Conservation (phyloP, 2,797 vertebrate species). For the Acrocephalus scirpaceus region DNA sequence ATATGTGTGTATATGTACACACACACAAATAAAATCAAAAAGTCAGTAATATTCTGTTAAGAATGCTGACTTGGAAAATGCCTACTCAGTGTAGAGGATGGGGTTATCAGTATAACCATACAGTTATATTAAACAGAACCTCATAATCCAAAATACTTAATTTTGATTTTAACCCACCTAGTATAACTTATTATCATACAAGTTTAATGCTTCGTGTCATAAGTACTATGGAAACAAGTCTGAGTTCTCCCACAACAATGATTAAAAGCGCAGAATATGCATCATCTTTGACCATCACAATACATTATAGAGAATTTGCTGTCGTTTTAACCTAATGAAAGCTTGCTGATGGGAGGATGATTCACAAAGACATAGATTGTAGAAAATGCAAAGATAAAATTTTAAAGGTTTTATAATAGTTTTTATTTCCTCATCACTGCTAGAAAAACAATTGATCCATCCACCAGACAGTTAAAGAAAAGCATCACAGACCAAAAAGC, state of each 20-base stretch:
- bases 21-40: neutral
- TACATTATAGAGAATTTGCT: neutral
- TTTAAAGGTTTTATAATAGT: neutral
- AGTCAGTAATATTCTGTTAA: neutral
- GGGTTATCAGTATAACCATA: neutral
- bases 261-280: neutral
- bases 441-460: neutral
- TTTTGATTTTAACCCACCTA: neutral
- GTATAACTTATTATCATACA: neutral
- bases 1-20: neutral
- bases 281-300: neutral
- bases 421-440: neutral
- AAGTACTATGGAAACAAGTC: neutral
- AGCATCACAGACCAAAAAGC: neutral
- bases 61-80: neutral
- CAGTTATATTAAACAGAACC: neutral
- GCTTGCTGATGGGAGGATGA: neutral
- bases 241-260: accelerated
- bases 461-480: neutral
- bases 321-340: neutral
- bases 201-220: neutral
- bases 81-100: neutral
- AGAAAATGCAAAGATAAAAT: neutral
- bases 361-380: neutral
- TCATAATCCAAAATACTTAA: neutral